phyloP scores from a whole-genome alignment of 2,888 invertebrate genomes.

The Lasioglossum marginatum region DNA sequence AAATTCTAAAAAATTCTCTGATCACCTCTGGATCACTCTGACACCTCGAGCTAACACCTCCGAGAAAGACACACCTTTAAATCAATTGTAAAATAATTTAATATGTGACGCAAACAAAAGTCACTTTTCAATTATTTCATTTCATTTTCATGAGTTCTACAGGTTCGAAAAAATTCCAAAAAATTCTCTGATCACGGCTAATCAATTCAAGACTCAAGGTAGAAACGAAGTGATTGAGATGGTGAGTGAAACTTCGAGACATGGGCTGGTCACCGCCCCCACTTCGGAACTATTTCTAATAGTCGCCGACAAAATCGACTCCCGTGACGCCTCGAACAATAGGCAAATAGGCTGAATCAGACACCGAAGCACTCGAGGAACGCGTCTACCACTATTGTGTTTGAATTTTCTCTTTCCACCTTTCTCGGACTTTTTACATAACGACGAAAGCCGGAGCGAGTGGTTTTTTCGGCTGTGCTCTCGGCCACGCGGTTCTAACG shows the following conservation, averaged over 20 bases:
- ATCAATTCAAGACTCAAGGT: neutral
- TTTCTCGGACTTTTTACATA: constrained; percentile 17
- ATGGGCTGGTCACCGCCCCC: neutral
- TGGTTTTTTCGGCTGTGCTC: neutral
- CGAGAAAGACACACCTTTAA: neutral
- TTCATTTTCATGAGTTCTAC: too few species aligned
- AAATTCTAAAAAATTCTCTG: too few species aligned
- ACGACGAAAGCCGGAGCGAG: constrained; percentile 13
- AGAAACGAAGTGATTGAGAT: too few species aligned
- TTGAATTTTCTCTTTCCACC: constrained; percentile 23
- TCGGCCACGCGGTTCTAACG: neutral
- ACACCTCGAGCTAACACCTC: neutral
- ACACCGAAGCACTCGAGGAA: neutral
- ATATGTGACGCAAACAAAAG: neutral
- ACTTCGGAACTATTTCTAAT: constrained; percentile 73
- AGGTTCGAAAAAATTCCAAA: too few species aligned
- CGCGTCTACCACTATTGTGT: constrained; percentile 35
- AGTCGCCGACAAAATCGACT: constrained; percentile 64
- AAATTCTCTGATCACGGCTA: too few species aligned
- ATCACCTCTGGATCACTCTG: neutral
- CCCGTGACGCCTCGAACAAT: constrained; percentile 60
- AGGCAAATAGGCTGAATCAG: constrained; percentile 42
- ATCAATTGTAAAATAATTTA: neutral
- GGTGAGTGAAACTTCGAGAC: neutral
- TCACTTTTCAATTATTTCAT: too few species aligned